phyloP scores from a whole-genome alignment of 2,888 invertebrate species.

The Acholoe squamosa region DNA sequence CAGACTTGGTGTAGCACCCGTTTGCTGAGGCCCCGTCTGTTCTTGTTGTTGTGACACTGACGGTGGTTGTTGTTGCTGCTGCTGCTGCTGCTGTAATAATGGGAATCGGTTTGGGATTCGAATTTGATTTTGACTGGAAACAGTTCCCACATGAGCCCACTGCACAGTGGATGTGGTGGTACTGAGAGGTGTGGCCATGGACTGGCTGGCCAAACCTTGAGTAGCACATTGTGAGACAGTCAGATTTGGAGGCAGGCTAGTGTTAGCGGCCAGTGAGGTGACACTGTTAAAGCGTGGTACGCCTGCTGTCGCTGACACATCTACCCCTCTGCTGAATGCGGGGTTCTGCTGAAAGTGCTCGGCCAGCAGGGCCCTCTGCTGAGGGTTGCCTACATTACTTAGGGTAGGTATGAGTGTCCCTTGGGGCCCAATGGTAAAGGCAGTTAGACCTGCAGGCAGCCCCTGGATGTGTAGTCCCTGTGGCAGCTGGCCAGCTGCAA shows the following conservation, averaged over 20 bases:
- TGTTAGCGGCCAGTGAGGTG: background rate
- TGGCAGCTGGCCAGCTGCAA: background rate
- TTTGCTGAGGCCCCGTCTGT: background rate
- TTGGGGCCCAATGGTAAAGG: slow-evolving; percentile 59
- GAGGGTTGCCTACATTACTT: slow-evolving; percentile 9
- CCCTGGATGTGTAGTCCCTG: slow-evolving; percentile 55
- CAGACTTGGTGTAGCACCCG: background rate
- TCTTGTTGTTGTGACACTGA: background rate
- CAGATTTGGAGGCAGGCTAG: background rate
- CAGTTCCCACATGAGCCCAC: slow-evolving; percentile 16
- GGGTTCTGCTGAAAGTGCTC: slow-evolving; percentile 21
- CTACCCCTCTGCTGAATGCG: background rate
- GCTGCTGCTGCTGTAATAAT: slow-evolving; percentile 34
- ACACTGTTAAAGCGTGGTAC: background rate
- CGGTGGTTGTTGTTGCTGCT: background rate
- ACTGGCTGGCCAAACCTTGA: background rate
- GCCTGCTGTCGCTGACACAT: background rate
- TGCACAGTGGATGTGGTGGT: background rate
- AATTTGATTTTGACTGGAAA: slow-evolving; percentile 19
- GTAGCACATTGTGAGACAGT: slow-evolving; percentile 20
- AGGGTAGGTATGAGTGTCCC: slow-evolving; percentile 53
- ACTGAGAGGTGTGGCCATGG: background rate
- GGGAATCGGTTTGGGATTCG: slow-evolving; percentile 31
- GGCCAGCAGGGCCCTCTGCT: slow-evolving; percentile 28
- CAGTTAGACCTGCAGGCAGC: slow-evolving; percentile 20